Base-by-base conservation (phyloP, 2,113 vertebrate species). In the Dasyornis broadbenti region DNA sequence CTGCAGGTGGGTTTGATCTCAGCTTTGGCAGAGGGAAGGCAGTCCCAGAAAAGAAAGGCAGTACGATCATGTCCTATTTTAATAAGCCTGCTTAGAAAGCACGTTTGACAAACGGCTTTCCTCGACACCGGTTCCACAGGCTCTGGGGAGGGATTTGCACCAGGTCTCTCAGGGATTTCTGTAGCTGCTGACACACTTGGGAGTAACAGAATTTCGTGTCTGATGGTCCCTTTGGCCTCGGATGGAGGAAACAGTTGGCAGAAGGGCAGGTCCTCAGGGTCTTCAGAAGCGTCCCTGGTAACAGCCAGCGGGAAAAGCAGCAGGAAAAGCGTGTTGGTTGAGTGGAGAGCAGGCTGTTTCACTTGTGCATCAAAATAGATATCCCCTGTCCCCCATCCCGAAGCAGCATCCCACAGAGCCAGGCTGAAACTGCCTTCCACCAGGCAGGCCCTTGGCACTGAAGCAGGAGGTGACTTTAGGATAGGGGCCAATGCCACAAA, bases 1-100 rank as follows among this genome's bases (percentile, higher is more conserved):
- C 27, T 50, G 63, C 2, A 0, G 39, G 4, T 13, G 16, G 56
- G 5, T 78, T 44, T 50, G 44, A 64, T 17, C 11, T 0, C 0
- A 33, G 39, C 50, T 75, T 50, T 56, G 69, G 27, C 56, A 42
- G 18, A 61, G 40, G 8, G 15, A 49, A 33, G 19, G 65, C 49
- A 71, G 8, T 44, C 70, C 22, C 22, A 31, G 78, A 44, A 71
- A 45, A 47, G 20, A 76, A 21, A 0, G 3, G 15, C 37, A 42
- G 17, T 28, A 4, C 1, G 0, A 23, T 54, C 66, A 3, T 17
- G 26, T 63, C 78, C 70, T 73, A 0, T 47, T 73, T 72, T 50
- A 82, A n/a, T 15, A 15, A 54, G 22, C 1, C 5, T 60, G 7
- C 60, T 80, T 72, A 78, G 37, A 85, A 85, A 77, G 68, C 30